Percentiles rank a stretch among this genome's conserved stretches.
Evolutionary conservation across 2,888 invertebrate species (phyloP).

Genomic region (Allophyes oxyacanthae): DNA sequence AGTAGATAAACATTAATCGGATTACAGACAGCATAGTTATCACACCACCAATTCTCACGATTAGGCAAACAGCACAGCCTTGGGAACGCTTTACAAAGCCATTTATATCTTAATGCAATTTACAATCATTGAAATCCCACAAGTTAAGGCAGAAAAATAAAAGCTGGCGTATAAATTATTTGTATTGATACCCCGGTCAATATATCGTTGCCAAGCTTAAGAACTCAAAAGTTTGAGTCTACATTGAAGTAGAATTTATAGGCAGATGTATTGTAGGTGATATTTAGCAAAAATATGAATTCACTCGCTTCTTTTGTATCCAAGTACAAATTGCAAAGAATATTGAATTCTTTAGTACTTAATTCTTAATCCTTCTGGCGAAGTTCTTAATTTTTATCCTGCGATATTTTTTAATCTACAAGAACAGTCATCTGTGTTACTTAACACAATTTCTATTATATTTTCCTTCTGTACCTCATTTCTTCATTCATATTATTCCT

Average conservation of each 20-base stretch:
- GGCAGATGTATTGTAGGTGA: slow-evolving; percentile 30
- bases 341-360: neutral
- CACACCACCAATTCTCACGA: slow-evolving; percentile 55
- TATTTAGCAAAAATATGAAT: slow-evolving; percentile 36
- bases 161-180: slow-evolving; percentile 46
- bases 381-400: too few relatives aligned
- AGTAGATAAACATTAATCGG: slow-evolving; percentile 49
- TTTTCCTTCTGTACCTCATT: too few relatives aligned
- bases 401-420: too few relatives aligned
- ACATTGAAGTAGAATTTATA: slow-evolving; percentile 51
- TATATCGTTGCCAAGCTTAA: slow-evolving; percentile 43
- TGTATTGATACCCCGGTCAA: slow-evolving; percentile 36
- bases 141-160: slow-evolving; percentile 54
- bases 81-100: slow-evolving; percentile 61
- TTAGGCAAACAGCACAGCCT: slow-evolving; percentile 53
- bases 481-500: too few relatives aligned
- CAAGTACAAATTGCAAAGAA: neutral
- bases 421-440: too few relatives aligned
- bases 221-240: slow-evolving; percentile 37
- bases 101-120: slow-evolving; percentile 69
- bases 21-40: slow-evolving; percentile 57
- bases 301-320: slow-evolving; percentile 8
- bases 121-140: slow-evolving; percentile 65
- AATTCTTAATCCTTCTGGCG: too few relatives aligned
- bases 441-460: too few relatives aligned